Base-by-base conservation (phyloP, 2,113 vertebrate species). In the Charina bottae region DNA sequence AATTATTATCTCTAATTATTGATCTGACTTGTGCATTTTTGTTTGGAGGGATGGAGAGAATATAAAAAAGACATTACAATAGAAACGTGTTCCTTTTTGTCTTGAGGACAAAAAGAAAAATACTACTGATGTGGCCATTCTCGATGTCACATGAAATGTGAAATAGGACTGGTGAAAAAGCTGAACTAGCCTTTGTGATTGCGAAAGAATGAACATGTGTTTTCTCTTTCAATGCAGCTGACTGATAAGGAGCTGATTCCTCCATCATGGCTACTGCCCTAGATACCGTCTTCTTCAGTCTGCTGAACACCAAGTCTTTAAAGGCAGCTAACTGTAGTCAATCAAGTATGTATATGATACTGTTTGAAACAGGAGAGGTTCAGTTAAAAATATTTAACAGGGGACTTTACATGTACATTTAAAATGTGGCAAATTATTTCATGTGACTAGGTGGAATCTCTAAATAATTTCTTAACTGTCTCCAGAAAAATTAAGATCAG, bases 401-500 rank as follows among this genome's bases (percentile, higher is more conserved):
- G 4, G 0, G 24, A 3, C 55, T 59, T 89, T 84, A 87, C 91
- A 86, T 62, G 11, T 64, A 15, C 88, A 10, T 2, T 89, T 88
- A 26, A 91, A 83, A 90, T 93, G 54, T 0, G 28, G 11, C 33
- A 92, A 58, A 0, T 0, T 19, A 85, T 92, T 88, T 83, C 88
- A 88, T 90, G 46, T 56, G 90, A 92, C 0, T 2, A 7, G 2
- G 83, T 60, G 62, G 11, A 84, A 46, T 12, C 1, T 60, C 33
- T 49, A 5, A 88, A 93, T 23, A 19, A n/a, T 88, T 46, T 19
- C 24, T 58, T 89, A 49, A 84, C n/a, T 2, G 8, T 87, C 23
- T 88, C 42, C 72, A 46, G n/a, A 64, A 46, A 94, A 93, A 86
- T 87, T 42, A 85, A n/a, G 10, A 37, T 46, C 7, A 92, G 55